Evolutionary conservation across 2,113 vertebrate genomes (phyloP), one percentile per base, ranked within the genome.

Genomic region (Nerophis ophidion): DNA sequence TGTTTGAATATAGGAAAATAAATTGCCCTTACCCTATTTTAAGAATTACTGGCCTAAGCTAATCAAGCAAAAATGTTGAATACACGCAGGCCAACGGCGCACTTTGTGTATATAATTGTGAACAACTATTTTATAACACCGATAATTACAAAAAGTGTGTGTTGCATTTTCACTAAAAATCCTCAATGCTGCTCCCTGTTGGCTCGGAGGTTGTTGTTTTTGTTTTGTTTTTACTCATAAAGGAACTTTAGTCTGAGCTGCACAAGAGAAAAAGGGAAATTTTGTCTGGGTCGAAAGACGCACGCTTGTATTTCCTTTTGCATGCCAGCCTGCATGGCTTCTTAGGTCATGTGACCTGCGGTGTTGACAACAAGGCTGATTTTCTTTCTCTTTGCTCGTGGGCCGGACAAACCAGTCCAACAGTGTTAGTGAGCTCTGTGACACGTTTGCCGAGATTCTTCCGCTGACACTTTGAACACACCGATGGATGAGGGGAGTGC

Each of bases 311-410:
- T 44, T 46, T 10, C 35, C 7, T 47, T 8, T 51, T 5, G 11
- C 16, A 54, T 7, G 36, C 8, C 53, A 34, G 38, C 62, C 47
- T 7, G 42, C 34, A 33, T n/a, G 35, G 3, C 35, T 46, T 9
- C 35, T 26, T 36, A 1, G 9, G 64, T 58, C 61, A 76, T 62
- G 73, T 65, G 55, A 57, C 68, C 53, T 77, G 66, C 58, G 51
- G 57, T 76, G 65, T 60, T 61, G 73, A 67, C 59, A 75, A 79
- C 63, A 44, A 40, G 10, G 14, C 38, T 19, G 19, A 11, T 5
- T 48, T 7, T 44, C 14, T 40, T 36, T 9, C 16, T 56, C 19
- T 48, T 0, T 5, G 26, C 14, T 58, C 5, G 3, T 1, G 12
- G 64, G 33, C 48, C 40, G 1, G 48, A 19, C 49, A 5, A 70